Evolutionary conservation across 1,140 invertebrate genomes (phyloP), one percentile per base, ranked within the genome.

Genomic region (Drosophila punjabiensis): DNA sequence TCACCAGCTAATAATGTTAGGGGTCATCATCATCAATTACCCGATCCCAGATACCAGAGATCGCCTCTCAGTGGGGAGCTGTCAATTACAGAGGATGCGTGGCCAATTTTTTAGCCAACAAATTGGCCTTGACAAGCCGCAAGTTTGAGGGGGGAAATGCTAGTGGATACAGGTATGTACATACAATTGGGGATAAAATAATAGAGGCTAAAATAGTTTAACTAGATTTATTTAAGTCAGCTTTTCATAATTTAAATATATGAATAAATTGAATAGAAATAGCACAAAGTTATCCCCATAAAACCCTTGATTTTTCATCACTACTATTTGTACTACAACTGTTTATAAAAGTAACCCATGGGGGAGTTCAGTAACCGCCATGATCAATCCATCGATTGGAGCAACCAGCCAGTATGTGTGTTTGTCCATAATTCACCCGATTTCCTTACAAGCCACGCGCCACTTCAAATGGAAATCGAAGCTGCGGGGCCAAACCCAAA

Each of bases 391-490:
- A 81, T 82, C 58, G 55, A 55, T 62, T 48, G 50, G 24, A 52
- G 33, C 43, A 33, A 18, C 43, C 61, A 13, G 58, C 10, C n/a
- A n/a, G 24, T 24, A 2, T 10, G 32, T 32, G 32, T 45, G 48
- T 35, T 50, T 43, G 45, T 24, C 73, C 69, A 90, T 90, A 85
- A 85, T 75, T 90, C 67, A 74, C 47, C 55, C 81, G 62, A 89
- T 90, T 89, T 89, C 86, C 85, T 85, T 90, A 90, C 85, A 64
- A 89, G 86, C 81, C 50, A 75, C 77, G 70, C 75, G 78, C 81
- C 50, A 24, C 35, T 24, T 52, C 50, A 35, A 55, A 56, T 71
- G 50, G 68, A 75, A 75, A 64, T 62, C 47, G 58, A 73, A 74
- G 47, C 71, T 55, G 55, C 32, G 58, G 30, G 30, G 48, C 47